Evolutionary conservation across 2,888 invertebrate species (phyloP).

Genomic region (Mongoloraphidia duomilia): DNA sequence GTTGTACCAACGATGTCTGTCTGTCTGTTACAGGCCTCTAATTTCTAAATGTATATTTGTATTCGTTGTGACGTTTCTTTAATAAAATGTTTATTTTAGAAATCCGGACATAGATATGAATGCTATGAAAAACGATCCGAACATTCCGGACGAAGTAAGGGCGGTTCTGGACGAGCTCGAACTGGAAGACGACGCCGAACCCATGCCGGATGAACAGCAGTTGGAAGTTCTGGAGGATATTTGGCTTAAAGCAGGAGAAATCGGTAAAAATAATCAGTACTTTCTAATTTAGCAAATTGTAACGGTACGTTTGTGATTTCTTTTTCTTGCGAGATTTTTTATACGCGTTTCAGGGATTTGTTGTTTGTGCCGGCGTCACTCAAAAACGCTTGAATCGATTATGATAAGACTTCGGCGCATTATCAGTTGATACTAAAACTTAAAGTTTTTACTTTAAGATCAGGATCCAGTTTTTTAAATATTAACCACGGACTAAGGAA

Average conservation of each 20-base stretch:
- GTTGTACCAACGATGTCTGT: too few species aligned
- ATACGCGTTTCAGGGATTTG: not conserved
- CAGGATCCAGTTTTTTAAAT: too few species aligned
- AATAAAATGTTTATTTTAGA: constrained; percentile 17
- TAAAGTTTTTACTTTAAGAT: too few species aligned
- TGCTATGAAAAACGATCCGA: constrained; percentile 26
- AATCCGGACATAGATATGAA: constrained; percentile 21
- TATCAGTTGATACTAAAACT: too few species aligned
- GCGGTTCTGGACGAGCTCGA: constrained; percentile 38
- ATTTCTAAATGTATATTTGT: not conserved
- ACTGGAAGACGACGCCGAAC: constrained; percentile 35
- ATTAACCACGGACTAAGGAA: too few species aligned
- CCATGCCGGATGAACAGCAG: constrained; percentile 52
- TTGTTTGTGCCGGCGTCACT: not conserved
- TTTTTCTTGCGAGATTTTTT: not conserved
- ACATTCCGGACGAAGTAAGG: constrained; percentile 38
- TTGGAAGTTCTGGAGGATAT: constrained; percentile 62
- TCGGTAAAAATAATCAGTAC: constrained; percentile 31
- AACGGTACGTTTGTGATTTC: not conserved
- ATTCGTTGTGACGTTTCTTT: not conserved
- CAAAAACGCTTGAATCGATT: not conserved
- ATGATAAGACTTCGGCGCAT: too few species aligned
- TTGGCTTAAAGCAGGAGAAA: constrained; percentile 68
- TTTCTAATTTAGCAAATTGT: too few species aligned
- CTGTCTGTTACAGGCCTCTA: too few species aligned